A percentile compares a stretch with the other conserved stretches of the same genome.
These are phyloP conservation scores for Furcula furcula DNA, from an alignment of 2,888 invertebrate genomes.

Conservation along the genomic window DNA sequence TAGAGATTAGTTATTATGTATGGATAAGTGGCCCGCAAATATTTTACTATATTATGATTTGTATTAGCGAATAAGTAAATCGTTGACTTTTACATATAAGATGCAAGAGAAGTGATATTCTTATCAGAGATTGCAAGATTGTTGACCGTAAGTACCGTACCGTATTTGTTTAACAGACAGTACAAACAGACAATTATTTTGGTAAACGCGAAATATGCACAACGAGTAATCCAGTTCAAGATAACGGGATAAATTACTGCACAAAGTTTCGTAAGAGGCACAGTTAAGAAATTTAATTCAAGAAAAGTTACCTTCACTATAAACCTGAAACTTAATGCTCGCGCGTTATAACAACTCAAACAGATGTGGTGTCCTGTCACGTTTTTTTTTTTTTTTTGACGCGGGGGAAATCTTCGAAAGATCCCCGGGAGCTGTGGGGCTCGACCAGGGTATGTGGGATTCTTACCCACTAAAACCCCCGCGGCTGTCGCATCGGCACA, in stretches of 20 bases:
- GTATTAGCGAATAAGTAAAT: no score
- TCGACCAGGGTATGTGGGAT: no score
- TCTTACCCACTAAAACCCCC: no score
- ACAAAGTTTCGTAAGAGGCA: slow-evolving; percentile 4
- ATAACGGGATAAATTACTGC: slow-evolving; percentile 10
- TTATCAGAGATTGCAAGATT: neutral
- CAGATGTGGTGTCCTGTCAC: slow-evolving; percentile 41
- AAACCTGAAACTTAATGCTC: slow-evolving; percentile 25
- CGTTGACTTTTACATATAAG: no score
- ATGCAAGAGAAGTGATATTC: neutral
- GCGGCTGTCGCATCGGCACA: no score
- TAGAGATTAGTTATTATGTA: no score
- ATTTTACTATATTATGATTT: no score
- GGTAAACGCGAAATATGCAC: neutral
- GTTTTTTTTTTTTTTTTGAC: no score
- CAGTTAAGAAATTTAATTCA: slow-evolving; percentile 12
- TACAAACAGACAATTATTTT: neutral
- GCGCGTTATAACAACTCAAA: slow-evolving; percentile 23
- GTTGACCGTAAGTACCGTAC: neutral
- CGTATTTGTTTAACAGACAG: neutral
- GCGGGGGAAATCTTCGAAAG: no score
- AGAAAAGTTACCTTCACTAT: slow-evolving; percentile 16
- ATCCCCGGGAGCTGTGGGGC: no score
- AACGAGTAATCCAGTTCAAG: slow-evolving; percentile 4
- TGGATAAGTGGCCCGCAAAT: no score